Conservation (phyloP, 2,888 invertebrate species). For the Agonopterix alstromeriana region DNA sequence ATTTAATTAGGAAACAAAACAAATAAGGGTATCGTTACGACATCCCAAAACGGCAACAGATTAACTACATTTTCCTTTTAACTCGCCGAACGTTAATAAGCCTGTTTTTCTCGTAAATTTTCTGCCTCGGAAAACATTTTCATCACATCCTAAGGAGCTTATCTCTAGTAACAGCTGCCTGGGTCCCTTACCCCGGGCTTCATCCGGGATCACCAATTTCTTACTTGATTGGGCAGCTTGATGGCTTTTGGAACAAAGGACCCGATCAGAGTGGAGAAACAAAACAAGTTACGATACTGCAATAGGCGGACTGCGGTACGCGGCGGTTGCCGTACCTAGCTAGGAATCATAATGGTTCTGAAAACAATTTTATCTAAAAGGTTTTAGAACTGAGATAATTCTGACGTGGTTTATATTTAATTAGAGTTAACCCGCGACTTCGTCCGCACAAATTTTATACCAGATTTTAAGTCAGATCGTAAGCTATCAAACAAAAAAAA, state of each 20-base stretch:
- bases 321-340: neutral
- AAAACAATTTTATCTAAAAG: no score
- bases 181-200: slow-evolving; percentile 30
- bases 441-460: no score
- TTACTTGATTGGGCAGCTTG: slow-evolving; percentile 68
- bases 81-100: slow-evolving; percentile 21
- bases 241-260: slow-evolving; percentile 67
- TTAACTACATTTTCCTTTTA: slow-evolving; percentile 6
- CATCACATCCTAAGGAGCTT: slow-evolving; percentile 53
- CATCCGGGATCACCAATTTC: slow-evolving; percentile 65
- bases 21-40: neutral
- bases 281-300: slow-evolving; percentile 20
- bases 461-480: no score
- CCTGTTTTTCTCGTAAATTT: slow-evolving; percentile 33
- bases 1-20: neutral
- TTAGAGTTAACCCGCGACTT: no score
- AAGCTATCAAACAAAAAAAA: no score
- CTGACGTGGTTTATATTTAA: no score
- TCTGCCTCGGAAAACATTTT: slow-evolving; percentile 44
- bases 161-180: slow-evolving; percentile 49
- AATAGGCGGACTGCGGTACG: neutral
- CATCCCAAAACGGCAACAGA: slow-evolving; percentile 2
- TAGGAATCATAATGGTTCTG: no score
- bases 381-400: no score
- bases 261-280: slow-evolving; percentile 30